These are phyloP conservation scores for Rhynchotus rufescens DNA, from an alignment of 2,797 vertebrate species.

Conservation along the genomic window DNA sequence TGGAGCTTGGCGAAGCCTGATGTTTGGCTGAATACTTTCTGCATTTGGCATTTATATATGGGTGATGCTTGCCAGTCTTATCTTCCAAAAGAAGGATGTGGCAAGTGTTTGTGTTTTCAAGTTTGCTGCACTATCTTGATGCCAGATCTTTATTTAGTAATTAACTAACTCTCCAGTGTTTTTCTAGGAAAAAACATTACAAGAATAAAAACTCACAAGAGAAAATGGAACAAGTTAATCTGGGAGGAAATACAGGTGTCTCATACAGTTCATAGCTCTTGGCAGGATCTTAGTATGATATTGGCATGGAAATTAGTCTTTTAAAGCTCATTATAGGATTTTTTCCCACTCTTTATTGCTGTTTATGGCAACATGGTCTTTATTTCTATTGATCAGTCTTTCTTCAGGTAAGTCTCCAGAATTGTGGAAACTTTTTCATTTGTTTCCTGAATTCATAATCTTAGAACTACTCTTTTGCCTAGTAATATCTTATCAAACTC, in stretches of 20 bases:
- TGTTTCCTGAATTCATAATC: background rate
- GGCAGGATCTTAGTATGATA: background rate
- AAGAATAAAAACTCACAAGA: background rate
- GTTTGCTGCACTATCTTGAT: background rate
- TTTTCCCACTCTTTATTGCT: background rate
- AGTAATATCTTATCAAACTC: background rate
- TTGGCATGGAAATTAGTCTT: background rate
- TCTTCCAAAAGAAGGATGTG: background rate
- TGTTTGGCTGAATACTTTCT: background rate
- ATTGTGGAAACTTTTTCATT: background rate
- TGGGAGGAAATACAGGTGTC: background rate
- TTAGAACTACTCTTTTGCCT: background rate
- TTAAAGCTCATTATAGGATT: background rate
- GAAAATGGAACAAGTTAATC: background rate
- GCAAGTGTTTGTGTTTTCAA: background rate
- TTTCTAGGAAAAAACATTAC: background rate
- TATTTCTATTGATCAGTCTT: accelerated
- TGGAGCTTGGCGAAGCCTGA: background rate
- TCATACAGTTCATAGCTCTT: background rate
- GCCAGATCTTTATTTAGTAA: background rate
- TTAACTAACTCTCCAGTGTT: background rate
- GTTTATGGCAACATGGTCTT: background rate
- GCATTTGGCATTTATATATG: background rate
- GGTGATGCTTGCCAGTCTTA: background rate
- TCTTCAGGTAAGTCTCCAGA: background rate